These are phyloP conservation scores for Drosophila neonasuta DNA, from an alignment of 2,888 invertebrate genomes.

Conservation along the genomic window DNA sequence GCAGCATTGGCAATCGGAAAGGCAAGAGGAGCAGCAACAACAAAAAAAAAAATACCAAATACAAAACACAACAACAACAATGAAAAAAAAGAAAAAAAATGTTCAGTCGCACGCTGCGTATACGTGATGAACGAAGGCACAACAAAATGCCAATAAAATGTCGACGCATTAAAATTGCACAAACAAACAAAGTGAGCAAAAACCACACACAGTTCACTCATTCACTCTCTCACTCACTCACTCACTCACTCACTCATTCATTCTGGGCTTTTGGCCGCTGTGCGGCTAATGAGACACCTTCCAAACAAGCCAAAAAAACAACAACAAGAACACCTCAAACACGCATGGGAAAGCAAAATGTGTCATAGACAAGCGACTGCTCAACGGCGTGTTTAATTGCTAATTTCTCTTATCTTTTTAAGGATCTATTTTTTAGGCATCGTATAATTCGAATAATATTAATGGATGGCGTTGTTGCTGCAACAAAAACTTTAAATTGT, in stretches of 20 bases:
- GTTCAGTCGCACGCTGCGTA: conserved; percentile 49
- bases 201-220: conserved; percentile 28
- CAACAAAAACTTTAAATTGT: no score
- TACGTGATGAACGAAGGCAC: conserved; percentile 60
- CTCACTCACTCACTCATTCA: not conserved
- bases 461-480: no score
- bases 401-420: not conserved
- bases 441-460: no score
- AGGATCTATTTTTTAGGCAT: not conserved
- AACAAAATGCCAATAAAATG: conserved; percentile 66
- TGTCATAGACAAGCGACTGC: conserved; percentile 2
- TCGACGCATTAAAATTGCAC: conserved; percentile 54
- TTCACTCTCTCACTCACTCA: not conserved
- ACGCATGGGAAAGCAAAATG: not conserved
- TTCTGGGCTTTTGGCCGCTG: conserved; percentile 5
- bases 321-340: not conserved
- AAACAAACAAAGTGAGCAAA: conserved; percentile 47
- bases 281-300: conserved; percentile 18
- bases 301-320: not conserved
- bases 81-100: conserved; percentile 2
- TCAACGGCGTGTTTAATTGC: not conserved
- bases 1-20: conserved; percentile 33
- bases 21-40: conserved; percentile 12
- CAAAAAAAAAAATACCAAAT: not conserved
- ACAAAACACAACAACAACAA: not conserved